Base-by-base conservation (phyloP, 2,888 invertebrate species). In the Xestobium rufovillosum region DNA sequence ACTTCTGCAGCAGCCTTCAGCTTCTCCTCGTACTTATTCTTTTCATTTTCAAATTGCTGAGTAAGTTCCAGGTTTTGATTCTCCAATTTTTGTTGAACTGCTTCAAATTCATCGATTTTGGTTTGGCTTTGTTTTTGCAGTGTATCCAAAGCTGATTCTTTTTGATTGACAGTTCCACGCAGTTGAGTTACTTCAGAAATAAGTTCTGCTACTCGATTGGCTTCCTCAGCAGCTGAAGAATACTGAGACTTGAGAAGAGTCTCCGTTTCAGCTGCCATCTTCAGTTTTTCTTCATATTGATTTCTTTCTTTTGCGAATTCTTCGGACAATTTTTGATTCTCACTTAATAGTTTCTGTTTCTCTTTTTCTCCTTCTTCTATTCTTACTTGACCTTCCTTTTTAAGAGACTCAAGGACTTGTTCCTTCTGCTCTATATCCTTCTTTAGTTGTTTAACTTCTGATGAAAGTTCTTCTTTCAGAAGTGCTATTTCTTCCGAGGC, bases 81-180 rank as follows among this genome's bases (percentile, higher is more conserved):
- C 32, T 51, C 45, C 3, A 55, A 47, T 16, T 59, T 48, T 14
- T 48, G 48, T n/a, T n/a, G n/a, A n/a, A n/a, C n/a, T n/a, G n/a
- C n/a, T n/a, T n/a, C n/a, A n/a, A n/a, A n/a, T n/a, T n/a, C n/a
- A n/a, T n/a, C n/a, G n/a, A n/a, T n/a, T n/a, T n/a, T n/a, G n/a
- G n/a, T n/a, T n/a, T n/a, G n/a, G n/a, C n/a, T n/a, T n/a, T n/a
- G n/a, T n/a, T n/a, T n/a, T n/a, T n/a, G n/a, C n/a, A n/a, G n/a
- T n/a, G n/a, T n/a, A n/a, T n/a, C n/a, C n/a, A n/a, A n/a, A n/a
- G n/a, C n/a, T n/a, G n/a, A n/a, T n/a, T n/a, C n/a, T n/a, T n/a
- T n/a, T n/a, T n/a, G n/a, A n/a, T n/a, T n/a, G n/a, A n/a, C n/a
- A n/a, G n/a, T n/a, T n/a, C n/a, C n/a, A n/a, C n/a, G n/a, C n/a